Percentiles rank a stretch among this genome's conserved stretches.
Evolutionary conservation across 2,113 vertebrate genomes (phyloP).

Genomic region (Nycticorax nycticorax): DNA sequence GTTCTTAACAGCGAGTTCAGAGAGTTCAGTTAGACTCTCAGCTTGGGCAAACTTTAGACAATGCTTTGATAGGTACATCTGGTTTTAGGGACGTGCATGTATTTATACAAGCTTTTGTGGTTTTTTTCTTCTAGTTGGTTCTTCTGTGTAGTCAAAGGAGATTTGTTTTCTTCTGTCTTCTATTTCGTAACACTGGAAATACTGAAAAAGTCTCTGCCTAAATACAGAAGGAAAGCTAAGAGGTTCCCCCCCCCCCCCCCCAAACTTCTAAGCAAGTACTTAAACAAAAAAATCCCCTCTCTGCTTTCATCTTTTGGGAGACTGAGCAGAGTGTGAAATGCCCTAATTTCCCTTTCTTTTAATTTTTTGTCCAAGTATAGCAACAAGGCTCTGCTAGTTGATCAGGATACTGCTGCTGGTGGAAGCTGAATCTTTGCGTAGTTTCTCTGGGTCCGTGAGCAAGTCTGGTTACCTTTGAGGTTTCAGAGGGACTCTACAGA

Average conservation of each 20-base stretch:
- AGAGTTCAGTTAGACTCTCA: neutral
- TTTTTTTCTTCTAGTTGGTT: neutral
- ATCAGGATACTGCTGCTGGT: neutral
- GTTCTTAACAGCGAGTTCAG: slow-evolving; percentile 15
- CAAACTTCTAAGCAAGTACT: neutral
- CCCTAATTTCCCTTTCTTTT: neutral
- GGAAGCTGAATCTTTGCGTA: neutral
- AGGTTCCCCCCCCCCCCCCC: neutral
- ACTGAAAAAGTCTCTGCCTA: neutral
- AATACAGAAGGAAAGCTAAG: neutral
- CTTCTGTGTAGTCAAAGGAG: slow-evolving; percentile 4
- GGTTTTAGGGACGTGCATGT: neutral
- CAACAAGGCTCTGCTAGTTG: neutral
- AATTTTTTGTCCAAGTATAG: neutral
- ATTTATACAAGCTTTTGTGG: slow-evolving; percentile 18
- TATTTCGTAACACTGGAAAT: slow-evolving; percentile 43
- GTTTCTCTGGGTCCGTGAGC: neutral
- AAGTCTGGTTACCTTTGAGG: neutral
- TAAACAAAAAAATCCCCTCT: neutral
- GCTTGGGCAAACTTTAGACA: neutral
- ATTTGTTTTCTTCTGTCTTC: slow-evolving; percentile 38
- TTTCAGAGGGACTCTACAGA: neutral
- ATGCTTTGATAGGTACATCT: slow-evolving; percentile 46
- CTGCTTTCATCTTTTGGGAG: neutral
- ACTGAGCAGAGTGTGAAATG: neutral